Percentiles rank a stretch among this genome's conserved stretches.
These are phyloP conservation scores for Urophycis tenuis DNA, from an alignment of 2,797 vertebrate species.

Conservation along the genomic window DNA sequence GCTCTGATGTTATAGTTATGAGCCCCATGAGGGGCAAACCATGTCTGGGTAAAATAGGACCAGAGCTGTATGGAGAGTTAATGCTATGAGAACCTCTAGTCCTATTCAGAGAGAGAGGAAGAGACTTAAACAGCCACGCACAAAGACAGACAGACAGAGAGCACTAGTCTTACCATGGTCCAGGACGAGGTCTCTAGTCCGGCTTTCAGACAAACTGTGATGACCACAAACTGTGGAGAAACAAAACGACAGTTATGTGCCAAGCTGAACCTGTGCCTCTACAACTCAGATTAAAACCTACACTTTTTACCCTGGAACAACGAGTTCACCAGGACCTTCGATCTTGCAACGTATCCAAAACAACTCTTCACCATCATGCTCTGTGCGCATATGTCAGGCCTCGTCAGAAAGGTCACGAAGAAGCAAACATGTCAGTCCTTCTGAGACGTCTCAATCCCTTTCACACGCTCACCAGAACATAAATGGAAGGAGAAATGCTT, in stretches of 20 bases:
- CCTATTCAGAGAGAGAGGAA: not conserved
- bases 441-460: constrained; percentile 21
- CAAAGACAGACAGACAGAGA: constrained; percentile 6
- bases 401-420: not conserved
- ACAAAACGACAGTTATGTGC: constrained; percentile 38
- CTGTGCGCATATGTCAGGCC: not conserved
- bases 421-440: constrained; percentile 23
- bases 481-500: constrained; percentile 59
- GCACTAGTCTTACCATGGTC: constrained; percentile 84
- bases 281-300: not conserved
- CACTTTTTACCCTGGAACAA: not conserved
- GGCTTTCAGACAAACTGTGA: constrained; percentile 98
- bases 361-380: not conserved
- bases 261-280: constrained; percentile 7
- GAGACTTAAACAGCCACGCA: constrained; percentile 21
- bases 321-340: not conserved
- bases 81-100: not conserved
- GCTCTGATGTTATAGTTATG: not conserved
- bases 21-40: not conserved
- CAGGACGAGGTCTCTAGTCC: constrained; percentile 95
- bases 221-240: constrained; percentile 88
- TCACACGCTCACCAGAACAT: constrained; percentile 8
- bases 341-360: not conserved
- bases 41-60: not conserved
- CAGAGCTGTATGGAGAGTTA: not conserved